Percentiles rank a stretch among this genome's conserved stretches.
phyloP scores from a whole-genome alignment of 2,797 vertebrate genomes.

The Argyrosomus regius region DNA sequence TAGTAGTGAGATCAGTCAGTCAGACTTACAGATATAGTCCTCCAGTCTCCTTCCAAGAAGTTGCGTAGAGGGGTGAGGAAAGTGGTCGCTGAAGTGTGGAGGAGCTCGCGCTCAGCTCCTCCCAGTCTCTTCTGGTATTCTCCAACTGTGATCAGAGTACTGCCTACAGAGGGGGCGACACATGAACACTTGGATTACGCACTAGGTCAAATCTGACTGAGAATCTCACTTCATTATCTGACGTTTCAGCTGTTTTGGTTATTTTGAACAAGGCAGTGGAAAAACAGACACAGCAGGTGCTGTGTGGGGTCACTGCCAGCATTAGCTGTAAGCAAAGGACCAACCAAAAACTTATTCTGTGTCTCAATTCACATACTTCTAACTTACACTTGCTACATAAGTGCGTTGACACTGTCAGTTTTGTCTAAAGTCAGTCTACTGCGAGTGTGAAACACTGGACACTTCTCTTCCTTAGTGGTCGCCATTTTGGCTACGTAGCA shows the following conservation, averaged over 20 bases:
- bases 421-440: too few relatives aligned
- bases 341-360: too few relatives aligned
- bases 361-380: too few relatives aligned
- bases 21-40: slow-evolving; percentile 92
- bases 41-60: slow-evolving; percentile 98
- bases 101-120: slow-evolving; percentile 92
- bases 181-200: neutral
- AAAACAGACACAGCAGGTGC: neutral
- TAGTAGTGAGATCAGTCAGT: neutral
- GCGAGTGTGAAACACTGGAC: too few relatives aligned
- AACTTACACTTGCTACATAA: too few relatives aligned
- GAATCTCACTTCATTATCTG: neutral
- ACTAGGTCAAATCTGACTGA: neutral
- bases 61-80: slow-evolving; percentile 96
- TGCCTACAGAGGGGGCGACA: slow-evolving; percentile 56
- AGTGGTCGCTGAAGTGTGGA: slow-evolving; percentile 89
- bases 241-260: neutral
- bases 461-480: too few relatives aligned
- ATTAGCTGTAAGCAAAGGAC: neutral
- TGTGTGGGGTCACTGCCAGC: neutral
- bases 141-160: slow-evolving; percentile 91
- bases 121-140: slow-evolving; percentile 93
- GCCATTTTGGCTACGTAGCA: too few relatives aligned
- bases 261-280: neutral
- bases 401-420: too few relatives aligned